phyloP scores from a whole-genome alignment of 2,888 invertebrate species.

The Cryptocheilus praepositus region DNA sequence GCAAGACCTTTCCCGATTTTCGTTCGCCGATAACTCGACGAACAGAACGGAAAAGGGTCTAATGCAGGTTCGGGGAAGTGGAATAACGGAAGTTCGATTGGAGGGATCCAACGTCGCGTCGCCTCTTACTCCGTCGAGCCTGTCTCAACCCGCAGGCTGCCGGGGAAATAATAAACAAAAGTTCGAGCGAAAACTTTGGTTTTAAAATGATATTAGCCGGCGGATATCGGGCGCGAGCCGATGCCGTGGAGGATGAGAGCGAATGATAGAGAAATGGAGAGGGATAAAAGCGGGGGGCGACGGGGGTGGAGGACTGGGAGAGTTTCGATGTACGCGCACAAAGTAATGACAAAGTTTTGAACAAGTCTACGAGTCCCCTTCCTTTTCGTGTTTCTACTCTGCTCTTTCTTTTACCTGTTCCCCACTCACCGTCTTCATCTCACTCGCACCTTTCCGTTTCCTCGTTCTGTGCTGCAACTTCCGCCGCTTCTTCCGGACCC shows the following conservation, averaged over 20 bases:
- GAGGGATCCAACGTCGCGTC: conserved; percentile 3
- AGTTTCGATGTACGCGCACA: conserved; percentile 59
- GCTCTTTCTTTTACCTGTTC: conserved; percentile 9
- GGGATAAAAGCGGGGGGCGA: no score
- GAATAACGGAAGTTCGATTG: conserved; percentile 54
- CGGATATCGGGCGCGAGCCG: conserved; percentile 39
- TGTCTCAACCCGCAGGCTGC: conserved; percentile 6
- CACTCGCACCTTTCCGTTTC: neutral
- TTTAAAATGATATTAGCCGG: conserved; percentile 70
- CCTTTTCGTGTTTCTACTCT: conserved; percentile 16
- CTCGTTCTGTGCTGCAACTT: conserved; percentile 7
- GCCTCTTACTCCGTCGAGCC: conserved; percentile 22
- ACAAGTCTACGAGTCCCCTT: conserved; percentile 54
- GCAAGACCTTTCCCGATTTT: neutral
- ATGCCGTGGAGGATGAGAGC: no score
- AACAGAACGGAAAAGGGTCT: conserved; percentile 21
- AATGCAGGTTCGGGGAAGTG: conserved; percentile 21
- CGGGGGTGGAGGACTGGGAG: conserved; percentile 24
- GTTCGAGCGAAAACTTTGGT: conserved; percentile 69
- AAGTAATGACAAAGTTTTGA: conserved; percentile 71
- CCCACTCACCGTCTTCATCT: neutral
- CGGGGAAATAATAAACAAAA: conserved; percentile 70
- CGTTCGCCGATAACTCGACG: conserved; percentile 34
- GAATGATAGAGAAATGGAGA: no score
- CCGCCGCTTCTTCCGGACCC: neutral